Base-by-base conservation (phyloP, 2,113 vertebrate genomes). In the Rhea americana region DNA sequence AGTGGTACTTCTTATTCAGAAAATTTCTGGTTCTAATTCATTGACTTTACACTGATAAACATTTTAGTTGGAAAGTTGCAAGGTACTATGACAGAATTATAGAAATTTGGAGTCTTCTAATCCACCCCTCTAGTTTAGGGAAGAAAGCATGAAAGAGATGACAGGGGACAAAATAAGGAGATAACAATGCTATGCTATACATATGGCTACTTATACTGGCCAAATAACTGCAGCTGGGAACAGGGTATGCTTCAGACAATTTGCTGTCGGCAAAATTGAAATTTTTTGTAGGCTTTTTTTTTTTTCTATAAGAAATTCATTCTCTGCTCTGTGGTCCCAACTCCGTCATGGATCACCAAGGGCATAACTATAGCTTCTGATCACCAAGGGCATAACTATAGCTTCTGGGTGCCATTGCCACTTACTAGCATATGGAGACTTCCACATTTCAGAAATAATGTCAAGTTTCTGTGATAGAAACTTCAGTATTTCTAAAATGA, bases 361-460 rank as follows among this genome's bases (percentile, higher is more conserved):
- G 17, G 6, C 15, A 71, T n/a, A 89, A 21, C 22, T 68, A 9
- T 15, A 35, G 35, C 35, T 35, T 35, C 35, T 35, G 63, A 62
- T 71, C 22, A 84, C 26, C 14, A 30, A 86, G 8, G 17, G 6
- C 15, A 71, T n/a, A 89, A 21, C 24, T 68, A 9, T 15, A 26
- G 10, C 9, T 91, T 89, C 43, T 63, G 59, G n/a, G 7, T 20
- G 81, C 22, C 59, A 8, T 13, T 89, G 6, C 7, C 19, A 45
- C 19, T 70, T 61, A 55, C 1, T 8, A 51, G 5, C 12, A 50
- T 2, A 0, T 20, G 26, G 11, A 68, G 5, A 0, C 2, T 56
- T 78, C 48, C 6, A 21, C 15, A 20, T 55, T 6, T 50, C 15
- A 80, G 63, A 90, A 84, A 77, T 48, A 58, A 75, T 51, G 22